phyloP scores from a whole-genome alignment of 2,797 vertebrate genomes.

The Cossypha polioptera region DNA sequence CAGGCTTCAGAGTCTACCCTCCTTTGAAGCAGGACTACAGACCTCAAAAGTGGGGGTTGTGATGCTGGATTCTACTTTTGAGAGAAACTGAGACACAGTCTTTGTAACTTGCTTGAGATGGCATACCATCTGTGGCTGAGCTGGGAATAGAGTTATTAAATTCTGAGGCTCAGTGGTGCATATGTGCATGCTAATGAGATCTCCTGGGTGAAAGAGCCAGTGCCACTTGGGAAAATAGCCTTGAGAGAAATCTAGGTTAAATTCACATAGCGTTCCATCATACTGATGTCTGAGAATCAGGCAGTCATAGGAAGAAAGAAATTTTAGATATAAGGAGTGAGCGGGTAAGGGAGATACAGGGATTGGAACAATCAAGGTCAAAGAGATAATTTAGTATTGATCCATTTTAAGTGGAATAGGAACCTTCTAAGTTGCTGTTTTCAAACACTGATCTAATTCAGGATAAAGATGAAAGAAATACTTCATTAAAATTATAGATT shows the following conservation, averaged over 20 bases:
- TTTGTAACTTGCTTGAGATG: slow-evolving; percentile 25
- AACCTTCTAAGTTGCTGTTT: neutral
- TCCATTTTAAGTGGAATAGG: slow-evolving; percentile 28
- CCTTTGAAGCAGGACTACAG: neutral
- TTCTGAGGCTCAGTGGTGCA: slow-evolving; percentile 46
- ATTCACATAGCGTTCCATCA: neutral
- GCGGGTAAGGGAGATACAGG: neutral
- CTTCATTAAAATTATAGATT: neutral
- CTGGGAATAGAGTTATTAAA: slow-evolving; percentile 66
- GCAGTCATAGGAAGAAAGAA: neutral
- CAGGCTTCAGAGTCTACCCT: neutral
- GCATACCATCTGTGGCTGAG: slow-evolving; percentile 50
- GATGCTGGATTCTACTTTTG: neutral
- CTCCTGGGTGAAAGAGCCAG: slow-evolving; percentile 57
- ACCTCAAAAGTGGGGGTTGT: neutral
- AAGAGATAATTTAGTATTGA: slow-evolving; percentile 51
- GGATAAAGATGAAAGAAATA: neutral
- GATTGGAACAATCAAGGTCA: slow-evolving; percentile 46
- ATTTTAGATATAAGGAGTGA: neutral
- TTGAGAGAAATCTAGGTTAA: slow-evolving; percentile 64
- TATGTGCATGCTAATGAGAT: slow-evolving; percentile 67
- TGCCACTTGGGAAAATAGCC: slow-evolving; percentile 44
- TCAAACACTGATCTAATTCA: slow-evolving; percentile 16
- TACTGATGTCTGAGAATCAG: slow-evolving; percentile 3
- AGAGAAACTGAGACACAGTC: neutral